These are phyloP conservation scores for Oscheius sp. DNA, from an alignment of 2,888 invertebrate species.

Conservation along the genomic window DNA sequence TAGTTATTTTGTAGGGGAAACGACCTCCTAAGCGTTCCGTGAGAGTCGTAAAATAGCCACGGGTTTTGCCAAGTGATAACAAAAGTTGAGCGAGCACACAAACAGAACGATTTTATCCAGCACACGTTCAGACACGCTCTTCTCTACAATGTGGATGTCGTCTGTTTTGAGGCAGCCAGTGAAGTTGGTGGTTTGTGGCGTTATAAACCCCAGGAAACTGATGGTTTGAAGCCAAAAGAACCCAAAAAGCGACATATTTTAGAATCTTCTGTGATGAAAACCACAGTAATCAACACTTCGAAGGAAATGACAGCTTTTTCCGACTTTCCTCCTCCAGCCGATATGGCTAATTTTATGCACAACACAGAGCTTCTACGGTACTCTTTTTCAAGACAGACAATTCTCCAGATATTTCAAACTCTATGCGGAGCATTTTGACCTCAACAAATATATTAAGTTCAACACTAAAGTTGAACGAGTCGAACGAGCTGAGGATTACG, in stretches of 20 bases:
- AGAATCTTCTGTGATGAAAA: constrained; percentile 70
- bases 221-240: constrained; percentile 29
- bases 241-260: background rate
- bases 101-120: background rate
- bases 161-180: constrained; percentile 70
- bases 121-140: constrained; percentile 36
- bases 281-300: constrained; percentile 71
- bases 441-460: constrained; percentile 63
- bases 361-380: constrained; percentile 46
- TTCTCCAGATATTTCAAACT: constrained; percentile 52
- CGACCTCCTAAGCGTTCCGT: too few species aligned
- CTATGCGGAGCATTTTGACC: constrained; percentile 64
- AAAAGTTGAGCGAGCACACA: too few species aligned
- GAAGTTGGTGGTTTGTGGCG: constrained; percentile 71
- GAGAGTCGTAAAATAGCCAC: too few species aligned
- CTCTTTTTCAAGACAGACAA: background rate
- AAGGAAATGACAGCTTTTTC: constrained; percentile 71
- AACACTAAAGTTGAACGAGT: constrained; percentile 54
- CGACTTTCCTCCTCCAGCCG: constrained; percentile 72
- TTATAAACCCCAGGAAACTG: constrained; percentile 50
- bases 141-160: constrained; percentile 66
- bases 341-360: constrained; percentile 55
- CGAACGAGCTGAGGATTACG: constrained; percentile 66
- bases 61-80: background rate
- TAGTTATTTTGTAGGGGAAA: too few species aligned